phyloP scores from a whole-genome alignment of 2,888 invertebrate genomes.

The Pachymerium ferrugineum region DNA sequence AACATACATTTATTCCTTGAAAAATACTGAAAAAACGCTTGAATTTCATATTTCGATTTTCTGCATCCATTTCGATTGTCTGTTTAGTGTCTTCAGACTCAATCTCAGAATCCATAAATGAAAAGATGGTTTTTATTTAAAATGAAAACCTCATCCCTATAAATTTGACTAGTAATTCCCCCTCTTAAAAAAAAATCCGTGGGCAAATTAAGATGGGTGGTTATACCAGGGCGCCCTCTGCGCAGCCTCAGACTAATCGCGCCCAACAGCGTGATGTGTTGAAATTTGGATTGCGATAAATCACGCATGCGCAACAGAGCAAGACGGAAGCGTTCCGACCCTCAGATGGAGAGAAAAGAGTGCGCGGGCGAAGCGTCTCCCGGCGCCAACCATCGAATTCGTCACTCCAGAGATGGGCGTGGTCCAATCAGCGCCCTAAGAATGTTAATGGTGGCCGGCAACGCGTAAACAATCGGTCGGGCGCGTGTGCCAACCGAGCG shows the following conservation, averaged over 20 bases:
- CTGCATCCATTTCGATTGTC: no score
- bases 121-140: not conserved
- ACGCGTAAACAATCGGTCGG: conserved; percentile 17
- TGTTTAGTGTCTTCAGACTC: no score
- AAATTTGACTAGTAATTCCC: not conserved
- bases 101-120: no score
- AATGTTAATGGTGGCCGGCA: conserved; percentile 13
- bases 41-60: no score
- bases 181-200: not conserved
- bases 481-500: conserved; percentile 1
- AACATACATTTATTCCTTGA: no score
- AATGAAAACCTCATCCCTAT: not conserved
- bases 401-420: not conserved
- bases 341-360: conserved; percentile 12
- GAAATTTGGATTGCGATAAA: conserved; percentile 28
- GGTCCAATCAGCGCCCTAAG: not conserved
- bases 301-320: conserved; percentile 17
- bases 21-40: no score
- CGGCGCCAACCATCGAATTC: conserved; percentile 29
- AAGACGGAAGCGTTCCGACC: conserved; percentile 2
- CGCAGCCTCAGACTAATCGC: conserved; percentile 23
- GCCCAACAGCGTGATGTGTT: conserved; percentile 27
- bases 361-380: conserved; percentile 9
- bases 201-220: not conserved
- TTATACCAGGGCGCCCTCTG: not conserved